phyloP scores from a whole-genome alignment of 2,797 vertebrate genomes.

The Coilia nasus region DNA sequence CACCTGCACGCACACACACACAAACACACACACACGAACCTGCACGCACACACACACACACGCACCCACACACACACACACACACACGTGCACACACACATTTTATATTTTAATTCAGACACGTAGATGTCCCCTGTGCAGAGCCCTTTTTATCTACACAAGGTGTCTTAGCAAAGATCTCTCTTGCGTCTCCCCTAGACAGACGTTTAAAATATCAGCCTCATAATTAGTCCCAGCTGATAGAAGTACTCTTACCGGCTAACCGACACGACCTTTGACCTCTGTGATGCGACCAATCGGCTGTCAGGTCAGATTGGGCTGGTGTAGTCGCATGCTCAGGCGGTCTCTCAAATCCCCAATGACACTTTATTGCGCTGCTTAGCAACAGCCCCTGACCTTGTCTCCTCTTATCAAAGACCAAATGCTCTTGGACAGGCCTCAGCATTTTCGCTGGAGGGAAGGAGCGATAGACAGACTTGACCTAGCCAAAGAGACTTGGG shows the following conservation, averaged over 20 bases:
- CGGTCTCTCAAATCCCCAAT: slow-evolving; percentile 29
- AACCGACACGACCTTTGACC: background rate
- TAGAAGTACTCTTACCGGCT: background rate
- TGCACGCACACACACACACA: slow-evolving; percentile 13
- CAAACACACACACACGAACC: background rate
- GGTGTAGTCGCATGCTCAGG: slow-evolving; percentile 23
- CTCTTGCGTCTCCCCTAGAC: background rate
- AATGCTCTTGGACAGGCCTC: slow-evolving; percentile 40
- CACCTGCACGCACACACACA: too few species aligned
- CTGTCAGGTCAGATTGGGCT: slow-evolving; percentile 32
- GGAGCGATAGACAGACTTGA: background rate
- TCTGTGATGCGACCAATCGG: slow-evolving; percentile 17
- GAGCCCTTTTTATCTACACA: background rate
- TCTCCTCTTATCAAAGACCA: slow-evolving; percentile 55
- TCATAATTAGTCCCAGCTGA: background rate
- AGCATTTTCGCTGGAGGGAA: slow-evolving; percentile 18
- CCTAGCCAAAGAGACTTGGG: background rate
- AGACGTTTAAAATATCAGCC: background rate
- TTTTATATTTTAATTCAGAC: background rate
- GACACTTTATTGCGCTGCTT: slow-evolving; percentile 32
- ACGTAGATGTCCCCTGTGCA: background rate
- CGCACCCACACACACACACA: background rate
- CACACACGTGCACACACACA: background rate
- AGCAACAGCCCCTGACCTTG: slow-evolving; percentile 53
- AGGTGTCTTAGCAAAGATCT: background rate